A percentile compares a stretch with the other conserved stretches of the same genome.
Evolutionary conservation across 2,113 vertebrate genomes (phyloP).

Genomic region (Forbesichthys papilliferus): DNA sequence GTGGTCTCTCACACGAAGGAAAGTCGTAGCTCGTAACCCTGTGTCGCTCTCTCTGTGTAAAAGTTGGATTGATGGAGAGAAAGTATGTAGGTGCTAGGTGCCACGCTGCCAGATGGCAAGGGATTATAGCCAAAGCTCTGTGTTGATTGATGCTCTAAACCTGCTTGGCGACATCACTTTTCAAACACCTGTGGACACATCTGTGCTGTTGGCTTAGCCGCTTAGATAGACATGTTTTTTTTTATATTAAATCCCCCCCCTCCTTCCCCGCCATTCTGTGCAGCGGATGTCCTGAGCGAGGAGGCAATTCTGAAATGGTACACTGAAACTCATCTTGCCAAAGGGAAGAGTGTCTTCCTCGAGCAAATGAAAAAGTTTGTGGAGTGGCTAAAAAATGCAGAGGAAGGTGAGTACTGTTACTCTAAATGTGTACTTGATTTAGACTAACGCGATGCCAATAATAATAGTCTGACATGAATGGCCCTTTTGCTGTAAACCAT

Average conservation of each 20-base stretch:
- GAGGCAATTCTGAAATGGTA: slow-evolving; percentile 97
- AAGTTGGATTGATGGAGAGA: slow-evolving; percentile 3
- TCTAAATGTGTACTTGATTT: neutral
- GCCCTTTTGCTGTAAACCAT: no score
- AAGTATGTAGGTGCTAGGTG: neutral
- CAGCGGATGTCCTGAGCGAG: slow-evolving; percentile 93
- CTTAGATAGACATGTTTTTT: neutral
- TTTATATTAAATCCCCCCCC: neutral
- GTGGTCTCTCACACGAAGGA: neutral
- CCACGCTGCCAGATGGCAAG: slow-evolving; percentile 44
- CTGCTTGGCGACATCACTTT: slow-evolving; percentile 39
- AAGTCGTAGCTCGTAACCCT: no score
- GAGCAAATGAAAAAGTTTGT: slow-evolving; percentile 99
- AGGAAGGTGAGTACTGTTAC: slow-evolving; percentile 84
- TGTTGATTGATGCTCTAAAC: slow-evolving; percentile 49
- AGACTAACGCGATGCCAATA: no score
- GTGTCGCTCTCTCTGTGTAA: neutral
- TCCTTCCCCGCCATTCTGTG: neutral
- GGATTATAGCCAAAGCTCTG: slow-evolving; percentile 51
- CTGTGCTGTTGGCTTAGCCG: slow-evolving; percentile 42
- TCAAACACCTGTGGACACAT: slow-evolving; percentile 46
- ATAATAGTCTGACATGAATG: neutral
- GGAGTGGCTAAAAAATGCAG: slow-evolving; percentile 97
- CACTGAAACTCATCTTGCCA: slow-evolving; percentile 88
- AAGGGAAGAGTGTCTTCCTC: slow-evolving; percentile 95